Evolutionary conservation across 2,888 invertebrate species (phyloP).

Genomic region (Phragmatobia fuliginosa): DNA sequence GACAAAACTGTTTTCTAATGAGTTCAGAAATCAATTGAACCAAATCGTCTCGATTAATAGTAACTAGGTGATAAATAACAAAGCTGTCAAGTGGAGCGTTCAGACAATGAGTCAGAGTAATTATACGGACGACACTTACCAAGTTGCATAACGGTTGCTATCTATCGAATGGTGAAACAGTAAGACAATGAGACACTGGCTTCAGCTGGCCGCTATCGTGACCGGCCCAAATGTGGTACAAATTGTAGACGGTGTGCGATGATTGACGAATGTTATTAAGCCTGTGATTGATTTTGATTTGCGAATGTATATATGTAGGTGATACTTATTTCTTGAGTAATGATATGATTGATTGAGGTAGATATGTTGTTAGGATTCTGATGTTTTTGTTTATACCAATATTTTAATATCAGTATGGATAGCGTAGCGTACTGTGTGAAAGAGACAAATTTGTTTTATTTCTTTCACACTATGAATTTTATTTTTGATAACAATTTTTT

Average conservation of each 20-base stretch:
- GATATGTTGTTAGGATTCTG: conserved; percentile 4
- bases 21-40: conserved; percentile 44
- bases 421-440: no score
- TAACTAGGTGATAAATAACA: conserved; percentile 54
- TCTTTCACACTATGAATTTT: not conserved
- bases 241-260: conserved; percentile 37
- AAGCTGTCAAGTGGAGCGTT: conserved; percentile 52
- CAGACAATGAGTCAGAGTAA: conserved; percentile 67
- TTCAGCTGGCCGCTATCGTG: conserved; percentile 52
- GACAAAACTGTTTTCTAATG: conserved; percentile 30
- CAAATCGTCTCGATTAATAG: conserved; percentile 45
- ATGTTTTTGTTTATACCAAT: not conserved
- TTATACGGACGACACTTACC: conserved; percentile 64
- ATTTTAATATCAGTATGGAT: no score
- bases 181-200: conserved; percentile 37
- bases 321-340: conserved; percentile 20
- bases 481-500: not conserved
- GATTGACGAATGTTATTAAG: conserved; percentile 38
- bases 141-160: conserved; percentile 62
- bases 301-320: conserved; percentile 34
- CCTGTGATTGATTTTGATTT: conserved; percentile 36
- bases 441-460: no score
- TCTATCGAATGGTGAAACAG: conserved; percentile 57
- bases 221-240: conserved; percentile 55
- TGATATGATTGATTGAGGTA: conserved; percentile 20